These are phyloP conservation scores for Acomys russatus DNA, from an alignment of 2,797 vertebrate genomes.

Conservation along the genomic window DNA sequence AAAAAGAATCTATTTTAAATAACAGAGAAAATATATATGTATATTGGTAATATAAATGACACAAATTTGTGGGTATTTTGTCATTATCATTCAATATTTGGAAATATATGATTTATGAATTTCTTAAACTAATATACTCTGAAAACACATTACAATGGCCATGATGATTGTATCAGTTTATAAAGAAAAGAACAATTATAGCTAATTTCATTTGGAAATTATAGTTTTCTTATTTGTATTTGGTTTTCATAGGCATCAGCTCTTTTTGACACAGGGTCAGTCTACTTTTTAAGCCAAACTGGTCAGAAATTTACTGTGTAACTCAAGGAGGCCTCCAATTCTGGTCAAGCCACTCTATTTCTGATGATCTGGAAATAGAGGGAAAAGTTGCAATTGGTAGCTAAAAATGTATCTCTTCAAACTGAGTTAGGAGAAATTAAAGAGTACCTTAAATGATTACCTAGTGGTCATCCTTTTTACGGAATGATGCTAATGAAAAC, in stretches of 20 bases:
- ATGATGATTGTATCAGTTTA: conserved; percentile 67
- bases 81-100: conserved; percentile 39
- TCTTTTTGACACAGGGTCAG: neutral
- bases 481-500: neutral
- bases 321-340: neutral
- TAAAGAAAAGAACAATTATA: neutral
- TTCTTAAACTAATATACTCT: conserved; percentile 36
- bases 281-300: neutral
- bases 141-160: conserved; percentile 20
- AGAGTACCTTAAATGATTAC: conserved; percentile 21
- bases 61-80: conserved; percentile 12
- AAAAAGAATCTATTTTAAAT: neutral
- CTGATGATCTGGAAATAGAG: neutral
- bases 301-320: neutral
- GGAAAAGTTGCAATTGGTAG: neutral
- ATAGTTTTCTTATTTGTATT: neutral
- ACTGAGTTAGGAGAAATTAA: conserved; percentile 23
- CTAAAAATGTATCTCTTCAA: conserved; percentile 33
- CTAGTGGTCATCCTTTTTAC: neutral
- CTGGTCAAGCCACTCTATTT: neutral
- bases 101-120: rapidly evolving
- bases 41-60: neutral
- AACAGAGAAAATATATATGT: neutral
- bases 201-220: conserved; percentile 50
- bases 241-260: neutral